A percentile compares a stretch with the other conserved stretches of the same genome.
phyloP scores from a whole-genome alignment of 2,797 vertebrate genomes.

The Sebastes dallii region DNA sequence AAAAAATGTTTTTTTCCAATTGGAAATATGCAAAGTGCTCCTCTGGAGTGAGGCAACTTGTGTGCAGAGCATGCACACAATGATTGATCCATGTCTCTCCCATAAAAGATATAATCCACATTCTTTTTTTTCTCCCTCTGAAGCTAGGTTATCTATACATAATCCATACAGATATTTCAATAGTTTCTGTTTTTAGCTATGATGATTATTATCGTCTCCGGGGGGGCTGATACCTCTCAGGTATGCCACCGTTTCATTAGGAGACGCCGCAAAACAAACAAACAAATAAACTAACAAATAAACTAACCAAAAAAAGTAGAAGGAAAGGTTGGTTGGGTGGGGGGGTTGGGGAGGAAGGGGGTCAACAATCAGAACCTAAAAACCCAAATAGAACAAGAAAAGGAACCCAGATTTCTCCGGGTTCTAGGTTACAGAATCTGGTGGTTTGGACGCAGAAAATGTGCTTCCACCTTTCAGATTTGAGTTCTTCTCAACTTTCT shows the following conservation, averaged over 20 bases:
- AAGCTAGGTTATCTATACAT: constrained; percentile 80
- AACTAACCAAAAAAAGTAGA: constrained; percentile 1
- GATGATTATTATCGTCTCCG: constrained; percentile 85
- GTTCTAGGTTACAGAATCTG: constrained; percentile 61
- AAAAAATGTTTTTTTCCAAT: constrained; percentile 60
- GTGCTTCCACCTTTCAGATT: constrained; percentile 52
- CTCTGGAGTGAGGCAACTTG: constrained; percentile 79
- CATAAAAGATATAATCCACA: constrained; percentile 78
- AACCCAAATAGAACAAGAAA: constrained; percentile 55
- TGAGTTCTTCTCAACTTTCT: constrained; percentile 58
- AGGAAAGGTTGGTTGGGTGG: not conserved
- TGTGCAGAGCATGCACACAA: constrained; percentile 76
- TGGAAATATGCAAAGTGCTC: constrained; percentile 83
- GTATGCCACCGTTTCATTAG: constrained; percentile 63
- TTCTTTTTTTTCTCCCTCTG: constrained; percentile 70
- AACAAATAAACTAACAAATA: constrained; percentile 18
- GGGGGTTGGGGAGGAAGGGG: not conserved
- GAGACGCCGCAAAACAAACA: constrained; percentile 79
- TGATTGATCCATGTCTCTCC: constrained; percentile 85
- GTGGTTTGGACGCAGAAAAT: constrained; percentile 43
- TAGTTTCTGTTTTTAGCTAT: constrained; percentile 70
- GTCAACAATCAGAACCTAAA: constrained; percentile 52
- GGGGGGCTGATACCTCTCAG: constrained; percentile 79
- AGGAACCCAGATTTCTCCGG: constrained; percentile 42
- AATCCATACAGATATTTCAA: constrained; percentile 79